Evolutionary conservation across 2,113 vertebrate species (phyloP), one percentile per base, ranked within the genome.

Genomic region (Hyla sarda): DNA sequence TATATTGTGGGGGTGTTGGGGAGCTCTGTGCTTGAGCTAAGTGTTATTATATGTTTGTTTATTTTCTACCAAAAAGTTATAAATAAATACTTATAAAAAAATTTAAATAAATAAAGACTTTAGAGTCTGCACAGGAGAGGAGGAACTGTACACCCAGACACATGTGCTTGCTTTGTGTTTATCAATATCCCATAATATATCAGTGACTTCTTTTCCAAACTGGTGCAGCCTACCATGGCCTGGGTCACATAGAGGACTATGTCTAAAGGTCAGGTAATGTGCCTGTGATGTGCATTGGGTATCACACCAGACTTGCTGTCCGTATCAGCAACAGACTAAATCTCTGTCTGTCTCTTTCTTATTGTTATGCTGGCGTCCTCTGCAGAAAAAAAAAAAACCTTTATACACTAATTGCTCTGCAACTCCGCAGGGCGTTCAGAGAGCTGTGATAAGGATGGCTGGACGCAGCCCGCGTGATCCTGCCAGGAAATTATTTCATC

Each of bases 361-460:
- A 82, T 87, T 87, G 85, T 87, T 87, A 87, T 87, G 78, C 85
- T 74, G 77, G 78, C 78, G 78, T 87, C 85, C 69, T 81, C 52
- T 73, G 85, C 67, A 82, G 69, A 81, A 82, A 81, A 74, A 76
- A 84, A 84, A 71, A 86, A 86, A 48, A 5, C 67, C 78, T 81
- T 72, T 74, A 87, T 82, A 87, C 78, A 87, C 77, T 87, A 87
- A 87, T 87, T 87, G 85, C 85, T 87, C 85, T 74, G 85, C 78
- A 74, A 48, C 85, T 87, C 85, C 69, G 78, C 85, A 81, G 85
- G 85, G 85, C n/a, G 78, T 82, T 82, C 78, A 87, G 77, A 87
- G 67, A 87, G 54, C 85, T 87, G 85, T 87, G 85, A 87, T 87
- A 87, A 87, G 85, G 85, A 87, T 87, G 85, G 85, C 77, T 87